Evolutionary conservation across 2,113 vertebrate species (phyloP).

Genomic region (Gadus chalcogrammus): DNA sequence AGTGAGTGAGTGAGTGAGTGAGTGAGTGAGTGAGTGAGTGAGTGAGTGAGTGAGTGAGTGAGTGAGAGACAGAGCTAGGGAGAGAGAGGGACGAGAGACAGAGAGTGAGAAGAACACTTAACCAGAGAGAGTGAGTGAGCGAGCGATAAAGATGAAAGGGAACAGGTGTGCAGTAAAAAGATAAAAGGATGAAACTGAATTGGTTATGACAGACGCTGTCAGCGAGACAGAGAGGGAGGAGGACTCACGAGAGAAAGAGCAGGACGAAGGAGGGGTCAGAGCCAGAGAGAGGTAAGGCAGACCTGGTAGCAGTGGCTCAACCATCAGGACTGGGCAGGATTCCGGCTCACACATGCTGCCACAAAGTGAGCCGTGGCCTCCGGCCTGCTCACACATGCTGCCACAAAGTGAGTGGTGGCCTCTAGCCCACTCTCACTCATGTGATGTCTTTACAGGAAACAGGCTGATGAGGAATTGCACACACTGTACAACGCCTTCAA

Average conservation of each 20-base stretch:
- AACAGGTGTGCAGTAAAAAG: slow-evolving; percentile 18
- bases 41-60: background rate
- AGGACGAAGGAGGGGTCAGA: slow-evolving; percentile 51
- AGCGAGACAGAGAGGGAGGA: slow-evolving; percentile 18
- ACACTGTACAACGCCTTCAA: too few species aligned
- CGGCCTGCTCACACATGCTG: too few species aligned
- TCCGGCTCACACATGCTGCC: background rate
- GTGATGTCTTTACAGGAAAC: background rate
- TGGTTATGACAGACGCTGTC: too few species aligned
- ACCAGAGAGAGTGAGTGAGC: background rate
- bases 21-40: slow-evolving; percentile 6
- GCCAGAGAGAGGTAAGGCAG: slow-evolving; percentile 33
- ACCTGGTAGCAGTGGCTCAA: slow-evolving; percentile 61
- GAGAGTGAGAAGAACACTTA: background rate
- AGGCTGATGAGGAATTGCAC: too few species aligned
- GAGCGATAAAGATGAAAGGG: slow-evolving; percentile 1
- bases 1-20: slow-evolving; percentile 45
- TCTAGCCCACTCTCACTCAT: slow-evolving; percentile 9
- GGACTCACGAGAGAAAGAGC: background rate
- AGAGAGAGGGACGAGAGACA: slow-evolving; percentile 17
- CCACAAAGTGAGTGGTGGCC: too few species aligned
- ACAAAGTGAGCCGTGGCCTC: too few species aligned
- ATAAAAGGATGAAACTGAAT: slow-evolving; percentile 18
- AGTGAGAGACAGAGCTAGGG: background rate
- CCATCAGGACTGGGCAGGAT: too few species aligned